A percentile compares a stretch with the other conserved stretches of the same genome.
These are phyloP conservation scores for Ichneumoninae sp. DNA, from an alignment of 2,888 invertebrate genomes.

Conservation along the genomic window DNA sequence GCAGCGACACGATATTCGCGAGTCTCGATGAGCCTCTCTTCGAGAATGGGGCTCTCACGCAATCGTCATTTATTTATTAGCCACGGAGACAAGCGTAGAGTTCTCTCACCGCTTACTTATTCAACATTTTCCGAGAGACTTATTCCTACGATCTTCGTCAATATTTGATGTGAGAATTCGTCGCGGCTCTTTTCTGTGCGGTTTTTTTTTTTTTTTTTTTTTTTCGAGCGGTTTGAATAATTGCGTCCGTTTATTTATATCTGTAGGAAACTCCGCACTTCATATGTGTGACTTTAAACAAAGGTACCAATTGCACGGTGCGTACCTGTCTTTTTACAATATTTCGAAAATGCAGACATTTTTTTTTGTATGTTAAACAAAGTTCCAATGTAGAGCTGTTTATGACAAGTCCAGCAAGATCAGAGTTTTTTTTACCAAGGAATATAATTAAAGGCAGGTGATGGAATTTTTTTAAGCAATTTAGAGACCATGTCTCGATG, in stretches of 20 bases:
- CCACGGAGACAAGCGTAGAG: not conserved
- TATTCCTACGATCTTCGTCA: constrained; percentile 1
- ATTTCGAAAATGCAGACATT: no score
- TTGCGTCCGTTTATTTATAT: not conserved
- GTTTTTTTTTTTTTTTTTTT: not conserved
- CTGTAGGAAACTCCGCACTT: not conserved
- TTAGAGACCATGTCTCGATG: no score
- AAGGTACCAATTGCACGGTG: no score
- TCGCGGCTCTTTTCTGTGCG: not conserved
- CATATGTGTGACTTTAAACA: no score
- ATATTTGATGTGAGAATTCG: constrained; percentile 5
- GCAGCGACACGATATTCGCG: constrained; percentile 29
- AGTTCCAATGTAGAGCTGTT: no score
- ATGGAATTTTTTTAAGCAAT: no score
- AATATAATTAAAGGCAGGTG: no score
- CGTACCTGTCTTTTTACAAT: no score
- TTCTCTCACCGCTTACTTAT: not conserved
- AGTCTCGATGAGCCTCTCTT: constrained; percentile 3
- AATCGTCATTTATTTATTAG: constrained; percentile 28
- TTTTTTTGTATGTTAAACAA: no score
- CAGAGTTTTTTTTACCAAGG: no score
- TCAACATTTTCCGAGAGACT: not conserved
- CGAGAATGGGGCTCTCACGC: not conserved
- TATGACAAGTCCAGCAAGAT: no score
- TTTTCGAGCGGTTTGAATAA: not conserved